Evolutionary conservation across 92 coral and sea anemone species (phyloP).

Genomic region (Desmophyllum pertusum): DNA sequence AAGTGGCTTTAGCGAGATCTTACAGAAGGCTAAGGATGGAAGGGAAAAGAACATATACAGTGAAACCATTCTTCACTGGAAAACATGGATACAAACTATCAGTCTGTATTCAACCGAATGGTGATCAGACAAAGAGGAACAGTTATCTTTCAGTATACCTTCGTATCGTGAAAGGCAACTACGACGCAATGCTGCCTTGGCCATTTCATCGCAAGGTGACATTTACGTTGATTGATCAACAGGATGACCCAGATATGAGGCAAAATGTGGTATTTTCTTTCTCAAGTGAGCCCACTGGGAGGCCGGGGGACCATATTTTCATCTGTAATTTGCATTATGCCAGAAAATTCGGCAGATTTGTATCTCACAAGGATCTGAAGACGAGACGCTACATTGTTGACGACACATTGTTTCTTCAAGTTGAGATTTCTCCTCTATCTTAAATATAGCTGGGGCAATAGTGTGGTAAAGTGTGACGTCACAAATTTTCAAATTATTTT

Average conservation of each 20-base stretch:
- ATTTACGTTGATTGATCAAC: slow-evolving; percentile 45
- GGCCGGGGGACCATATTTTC: slow-evolving; percentile 45
- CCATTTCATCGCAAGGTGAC: slow-evolving; percentile 38
- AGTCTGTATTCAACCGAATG: slow-evolving; percentile 26
- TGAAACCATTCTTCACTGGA: slow-evolving; percentile 40
- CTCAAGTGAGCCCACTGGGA: slow-evolving; percentile 9
- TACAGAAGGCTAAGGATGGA: slow-evolving; percentile 31
- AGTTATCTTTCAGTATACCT: slow-evolving; percentile 29
- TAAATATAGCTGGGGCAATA: no score
- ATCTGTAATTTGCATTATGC: slow-evolving; percentile 17
- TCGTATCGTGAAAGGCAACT: slow-evolving; percentile 24
- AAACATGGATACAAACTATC: slow-evolving; percentile 44
- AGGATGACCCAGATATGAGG: neutral
- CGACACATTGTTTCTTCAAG: slow-evolving; percentile 46
- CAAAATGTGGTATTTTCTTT: slow-evolving; percentile 23
- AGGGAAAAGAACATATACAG: slow-evolving; percentile 2
- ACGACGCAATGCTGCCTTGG: slow-evolving; percentile 47
- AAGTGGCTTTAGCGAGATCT: slow-evolving; percentile 7
- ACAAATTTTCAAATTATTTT: no score
- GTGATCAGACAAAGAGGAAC: slow-evolving; percentile 34
- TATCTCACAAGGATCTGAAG: slow-evolving; percentile 38
- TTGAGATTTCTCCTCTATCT: slow-evolving; percentile 1
- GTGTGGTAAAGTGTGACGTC: no score
- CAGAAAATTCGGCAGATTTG: slow-evolving; percentile 49
- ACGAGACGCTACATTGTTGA: slow-evolving; percentile 36